These are phyloP conservation scores for Lampris megalopsis DNA, from an alignment of 2,113 vertebrate genomes.

Conservation along the genomic window DNA sequence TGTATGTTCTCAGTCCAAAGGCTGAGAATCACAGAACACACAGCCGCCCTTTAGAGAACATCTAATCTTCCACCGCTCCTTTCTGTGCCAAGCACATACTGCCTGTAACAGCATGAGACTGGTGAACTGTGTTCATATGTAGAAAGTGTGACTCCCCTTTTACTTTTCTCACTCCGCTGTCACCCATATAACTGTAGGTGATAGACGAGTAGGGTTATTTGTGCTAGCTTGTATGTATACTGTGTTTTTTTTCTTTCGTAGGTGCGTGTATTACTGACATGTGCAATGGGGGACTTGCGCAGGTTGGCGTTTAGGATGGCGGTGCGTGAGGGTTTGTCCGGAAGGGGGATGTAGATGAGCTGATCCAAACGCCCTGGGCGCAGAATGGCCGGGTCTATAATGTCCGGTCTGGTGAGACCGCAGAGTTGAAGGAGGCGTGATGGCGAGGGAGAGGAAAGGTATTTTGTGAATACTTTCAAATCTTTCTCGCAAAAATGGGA, in stretches of 20 bases:
- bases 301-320: conserved; percentile 93
- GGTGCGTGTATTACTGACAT: conserved; percentile 50
- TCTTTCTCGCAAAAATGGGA: too few species aligned
- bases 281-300: conserved; percentile 90
- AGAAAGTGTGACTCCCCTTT: too few species aligned
- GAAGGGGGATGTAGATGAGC: conserved; percentile 96
- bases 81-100: conserved; percentile 49
- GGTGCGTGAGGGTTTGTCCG: conserved; percentile 84
- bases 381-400: conserved; percentile 95
- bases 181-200: background rate
- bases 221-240: background rate
- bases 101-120: conserved; percentile 7
- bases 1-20: background rate
- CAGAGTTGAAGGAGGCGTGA: background rate
- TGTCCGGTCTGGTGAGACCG: conserved; percentile 85
- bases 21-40: conserved; percentile 28
- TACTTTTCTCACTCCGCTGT: too few species aligned
- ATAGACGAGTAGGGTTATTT: background rate
- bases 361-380: conserved; percentile 95
- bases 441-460: background rate
- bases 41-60: conserved; percentile 65
- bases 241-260: background rate
- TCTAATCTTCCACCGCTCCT: conserved; percentile 43
- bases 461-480: too few species aligned
- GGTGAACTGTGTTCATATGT: too few species aligned